phyloP scores from a whole-genome alignment of 2,113 vertebrate genomes.

The Azemiops feae region DNA sequence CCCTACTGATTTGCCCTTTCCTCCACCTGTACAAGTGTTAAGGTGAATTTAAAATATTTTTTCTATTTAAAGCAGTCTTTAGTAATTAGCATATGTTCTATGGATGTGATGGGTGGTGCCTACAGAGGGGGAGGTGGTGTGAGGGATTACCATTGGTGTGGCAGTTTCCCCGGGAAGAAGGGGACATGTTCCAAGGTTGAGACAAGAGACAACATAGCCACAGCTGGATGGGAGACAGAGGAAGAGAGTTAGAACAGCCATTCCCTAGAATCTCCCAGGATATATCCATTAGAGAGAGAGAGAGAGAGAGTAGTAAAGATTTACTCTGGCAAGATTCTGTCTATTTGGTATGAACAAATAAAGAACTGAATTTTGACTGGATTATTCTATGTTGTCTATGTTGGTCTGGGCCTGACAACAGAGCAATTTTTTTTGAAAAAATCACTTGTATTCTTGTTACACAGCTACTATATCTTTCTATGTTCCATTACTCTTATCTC shows the following conservation, averaged over 20 bases:
- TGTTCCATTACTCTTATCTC: neutral
- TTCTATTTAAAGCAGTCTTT: neutral
- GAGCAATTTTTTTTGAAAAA: neutral
- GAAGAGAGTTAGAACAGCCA: neutral
- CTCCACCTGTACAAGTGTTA: neutral
- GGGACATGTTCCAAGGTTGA: neutral
- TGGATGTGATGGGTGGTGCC: neutral
- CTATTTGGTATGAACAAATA: neutral
- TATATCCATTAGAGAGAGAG: neutral
- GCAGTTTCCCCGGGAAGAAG: neutral
- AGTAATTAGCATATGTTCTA: neutral
- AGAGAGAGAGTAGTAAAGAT: neutral
- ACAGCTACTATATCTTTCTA: neutral
- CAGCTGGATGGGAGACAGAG: neutral
- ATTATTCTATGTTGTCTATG: neutral
- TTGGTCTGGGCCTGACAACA: neutral
- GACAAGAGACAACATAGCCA: neutral
- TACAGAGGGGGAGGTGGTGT: neutral
- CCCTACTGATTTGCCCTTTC: neutral
- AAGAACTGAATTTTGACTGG: neutral
- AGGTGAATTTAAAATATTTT: neutral
- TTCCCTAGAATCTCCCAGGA: neutral
- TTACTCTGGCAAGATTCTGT: neutral
- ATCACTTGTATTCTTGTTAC: neutral
- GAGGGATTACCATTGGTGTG: neutral